phyloP scores from a whole-genome alignment of 2,888 invertebrate species.

The Lasioglossum morio region DNA sequence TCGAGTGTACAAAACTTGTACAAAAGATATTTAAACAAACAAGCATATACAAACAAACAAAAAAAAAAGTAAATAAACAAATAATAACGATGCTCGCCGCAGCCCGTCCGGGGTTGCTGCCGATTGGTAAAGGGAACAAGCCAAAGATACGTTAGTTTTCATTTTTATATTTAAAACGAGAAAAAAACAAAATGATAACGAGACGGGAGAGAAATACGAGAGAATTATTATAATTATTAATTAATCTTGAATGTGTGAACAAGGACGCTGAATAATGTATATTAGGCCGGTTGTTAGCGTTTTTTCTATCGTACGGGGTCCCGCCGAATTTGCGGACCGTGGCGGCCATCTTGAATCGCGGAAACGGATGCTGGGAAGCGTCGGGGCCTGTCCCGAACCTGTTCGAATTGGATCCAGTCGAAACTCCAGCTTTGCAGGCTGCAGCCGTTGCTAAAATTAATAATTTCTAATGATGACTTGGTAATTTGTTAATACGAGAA shows the following conservation, averaged over 20 bases:
- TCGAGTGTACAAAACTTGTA: slow-evolving; percentile 81
- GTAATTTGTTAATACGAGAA: slow-evolving; percentile 1
- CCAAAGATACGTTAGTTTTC: slow-evolving; percentile 92
- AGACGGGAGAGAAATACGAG: slow-evolving; percentile 45
- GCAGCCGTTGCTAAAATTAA: not conserved
- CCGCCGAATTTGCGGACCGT: slow-evolving; percentile 30
- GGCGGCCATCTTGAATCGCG: slow-evolving; percentile 1
- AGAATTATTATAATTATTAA: slow-evolving; percentile 76
- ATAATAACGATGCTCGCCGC: slow-evolving; percentile 78
- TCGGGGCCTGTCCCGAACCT: not conserved
- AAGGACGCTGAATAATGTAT: slow-evolving; percentile 69
- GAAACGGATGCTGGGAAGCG: not conserved
- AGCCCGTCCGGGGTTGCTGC: slow-evolving; percentile 77
- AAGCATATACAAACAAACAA: slow-evolving; percentile 28
- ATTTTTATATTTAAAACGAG: slow-evolving; percentile 86
- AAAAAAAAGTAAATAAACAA: slow-evolving; percentile 28
- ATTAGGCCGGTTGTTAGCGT: slow-evolving; percentile 77
- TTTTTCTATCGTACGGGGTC: slow-evolving; percentile 68
- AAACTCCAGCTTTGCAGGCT: not conserved
- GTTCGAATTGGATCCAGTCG: not conserved
- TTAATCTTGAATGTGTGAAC: slow-evolving; percentile 67
- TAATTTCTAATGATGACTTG: not conserved
- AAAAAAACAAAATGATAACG: slow-evolving; percentile 61
- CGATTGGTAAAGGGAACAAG: slow-evolving; percentile 93
- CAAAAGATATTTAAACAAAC: slow-evolving; percentile 75